phyloP scores from a whole-genome alignment of 2,888 invertebrate species.

The Oxycera nigricornis region DNA sequence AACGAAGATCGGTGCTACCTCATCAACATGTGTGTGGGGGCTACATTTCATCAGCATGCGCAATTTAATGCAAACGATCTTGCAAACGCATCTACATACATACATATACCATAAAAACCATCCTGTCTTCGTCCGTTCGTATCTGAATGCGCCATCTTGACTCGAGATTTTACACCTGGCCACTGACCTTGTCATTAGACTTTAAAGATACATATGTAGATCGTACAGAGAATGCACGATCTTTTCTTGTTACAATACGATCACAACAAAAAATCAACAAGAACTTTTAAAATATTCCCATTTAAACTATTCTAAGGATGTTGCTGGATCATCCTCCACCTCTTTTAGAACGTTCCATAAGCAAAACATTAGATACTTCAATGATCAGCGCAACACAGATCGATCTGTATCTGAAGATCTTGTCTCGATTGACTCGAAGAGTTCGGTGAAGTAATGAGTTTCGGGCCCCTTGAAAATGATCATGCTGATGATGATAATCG shows the following conservation, averaged over 20 bases:
- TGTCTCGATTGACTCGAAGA: background rate
- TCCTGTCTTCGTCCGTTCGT: background rate
- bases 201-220: constrained; percentile 7
- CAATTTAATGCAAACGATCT: constrained; percentile 21
- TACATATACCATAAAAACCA: background rate
- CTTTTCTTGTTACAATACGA: background rate
- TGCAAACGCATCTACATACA: constrained; percentile 1
- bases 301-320: constrained; percentile 2
- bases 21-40: background rate
- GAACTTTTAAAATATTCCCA: constrained; percentile 28
- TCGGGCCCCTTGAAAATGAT: constrained; percentile 29
- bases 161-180: constrained; percentile 35
- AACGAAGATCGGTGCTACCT: background rate
- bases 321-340: background rate
- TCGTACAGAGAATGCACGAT: constrained; percentile 4
- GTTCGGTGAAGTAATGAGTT: constrained; percentile 22
- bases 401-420: constrained; percentile 15
- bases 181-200: constrained; percentile 39
- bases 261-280: background rate
- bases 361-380: constrained; percentile 16
- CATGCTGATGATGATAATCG: constrained; percentile 29
- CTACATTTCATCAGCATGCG: background rate
- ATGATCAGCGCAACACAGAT: constrained; percentile 13
- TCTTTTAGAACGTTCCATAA: background rate
- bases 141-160: constrained; percentile 13